phyloP scores from a whole-genome alignment of 2,113 vertebrate genomes.

The Ovis canadensis region DNA sequence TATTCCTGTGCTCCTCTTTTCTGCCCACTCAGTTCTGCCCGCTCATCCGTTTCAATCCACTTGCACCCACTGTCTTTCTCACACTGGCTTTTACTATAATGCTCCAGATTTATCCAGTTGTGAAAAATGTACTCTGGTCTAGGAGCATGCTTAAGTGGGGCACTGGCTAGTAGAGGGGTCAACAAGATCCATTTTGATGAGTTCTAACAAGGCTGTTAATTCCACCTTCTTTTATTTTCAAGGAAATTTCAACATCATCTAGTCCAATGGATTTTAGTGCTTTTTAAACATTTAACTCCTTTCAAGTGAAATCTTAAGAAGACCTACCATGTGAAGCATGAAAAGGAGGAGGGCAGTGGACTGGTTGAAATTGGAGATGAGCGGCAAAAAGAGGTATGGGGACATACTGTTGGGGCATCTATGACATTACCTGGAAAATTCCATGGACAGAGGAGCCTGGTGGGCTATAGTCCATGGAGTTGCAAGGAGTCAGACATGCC shows the following conservation, averaged over 20 bases:
- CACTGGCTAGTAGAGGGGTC: background rate
- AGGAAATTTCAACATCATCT: background rate
- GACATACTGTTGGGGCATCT: background rate
- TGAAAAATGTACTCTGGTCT: background rate
- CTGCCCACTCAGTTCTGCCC: background rate
- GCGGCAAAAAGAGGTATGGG: background rate
- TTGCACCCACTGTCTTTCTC: background rate
- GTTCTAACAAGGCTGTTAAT: background rate
- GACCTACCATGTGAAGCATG: background rate
- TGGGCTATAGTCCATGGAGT: background rate
- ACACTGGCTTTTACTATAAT: background rate
- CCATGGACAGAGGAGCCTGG: background rate
- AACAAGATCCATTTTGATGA: background rate
- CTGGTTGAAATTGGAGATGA: background rate
- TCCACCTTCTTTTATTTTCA: constrained; percentile 1
- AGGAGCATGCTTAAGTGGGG: background rate
- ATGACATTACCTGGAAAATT: background rate
- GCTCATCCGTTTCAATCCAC: background rate
- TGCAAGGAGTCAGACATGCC: background rate
- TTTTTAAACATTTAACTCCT: background rate
- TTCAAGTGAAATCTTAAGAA: constrained; percentile 3
- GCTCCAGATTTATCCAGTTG: background rate
- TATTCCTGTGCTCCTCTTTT: background rate
- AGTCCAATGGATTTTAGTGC: background rate
- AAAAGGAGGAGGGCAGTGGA: background rate